Evolutionary conservation across 2,888 invertebrate genomes (phyloP), one percentile per base, ranked within the genome.

Genomic region (Heteromyza rotundicornis): DNA sequence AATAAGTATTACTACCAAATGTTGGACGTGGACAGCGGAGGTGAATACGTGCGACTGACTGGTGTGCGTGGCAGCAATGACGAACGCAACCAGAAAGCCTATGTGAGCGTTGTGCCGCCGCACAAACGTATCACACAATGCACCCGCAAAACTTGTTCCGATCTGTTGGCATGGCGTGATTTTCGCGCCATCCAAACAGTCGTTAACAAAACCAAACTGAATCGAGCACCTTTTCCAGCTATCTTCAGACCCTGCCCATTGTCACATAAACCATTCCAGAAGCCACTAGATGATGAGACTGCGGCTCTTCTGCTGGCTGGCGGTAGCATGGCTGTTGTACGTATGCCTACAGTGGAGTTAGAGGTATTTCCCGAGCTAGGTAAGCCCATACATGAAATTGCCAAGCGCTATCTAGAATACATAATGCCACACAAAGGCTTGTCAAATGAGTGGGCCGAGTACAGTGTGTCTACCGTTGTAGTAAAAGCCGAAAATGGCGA

Each of bases 371-470:
- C 83, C 2, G 72, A 78, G 52, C 49, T 77, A 35, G 78, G 80
- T 17, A 72, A 74, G 10, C 80, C 83, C 1, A 61, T 84, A 8
- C 73, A 80, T 61, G 80, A 81, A 62, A 70, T 76, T 23, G 80
- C 81, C 8, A 82, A 81, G 64, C 78, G 81, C 2, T 83, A 83
- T 68, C 68, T 84, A 32, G 80, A 82, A 61, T 69, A 80, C 8
- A 80, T 82, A 49, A 62, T 81, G 51, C 82, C 83, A 2, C 77
- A 80, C 64, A 70, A 77, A 35, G 78, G 77, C 40, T 82, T 84
- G 10, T 78, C 81, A 0, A 73, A 77, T 20, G 81, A 84, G 66
- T 84, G 84, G 83, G 82, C 84, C 0, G 80, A 83, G 64, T 84
- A 83, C 57, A 80, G 82, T 24, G 80, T 82, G 2, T 82, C 84